Percentiles rank a stretch among this genome's conserved stretches.
Conservation (phyloP, 2,888 invertebrate genomes). For the Crocallis elinguaria region DNA sequence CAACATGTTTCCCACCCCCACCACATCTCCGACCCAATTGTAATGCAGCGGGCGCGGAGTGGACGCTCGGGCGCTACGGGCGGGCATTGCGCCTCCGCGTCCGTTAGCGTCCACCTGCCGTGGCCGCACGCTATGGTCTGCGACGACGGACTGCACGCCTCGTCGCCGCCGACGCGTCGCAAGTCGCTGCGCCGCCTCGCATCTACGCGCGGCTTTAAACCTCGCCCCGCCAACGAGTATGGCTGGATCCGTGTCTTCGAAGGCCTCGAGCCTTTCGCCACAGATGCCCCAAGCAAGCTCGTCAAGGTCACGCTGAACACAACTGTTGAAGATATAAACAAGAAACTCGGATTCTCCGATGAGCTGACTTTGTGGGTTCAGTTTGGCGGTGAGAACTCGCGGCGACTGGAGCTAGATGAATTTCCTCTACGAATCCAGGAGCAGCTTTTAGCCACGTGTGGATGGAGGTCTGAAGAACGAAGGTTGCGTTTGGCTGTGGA, state of each 20-base stretch:
- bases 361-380: constrained; percentile 82
- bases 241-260: constrained; percentile 87
- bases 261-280: constrained; percentile 78
- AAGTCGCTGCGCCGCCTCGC: constrained; percentile 80
- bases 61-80: constrained; percentile 43
- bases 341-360: constrained; percentile 76
- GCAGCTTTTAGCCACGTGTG: constrained; percentile 83
- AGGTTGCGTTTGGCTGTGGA: constrained; percentile 87
- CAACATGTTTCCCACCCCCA: constrained; percentile 83
- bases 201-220: constrained; percentile 79
- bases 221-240: constrained; percentile 61
- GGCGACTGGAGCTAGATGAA: constrained; percentile 82
- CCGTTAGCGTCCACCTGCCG: constrained; percentile 70
- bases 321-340: constrained; percentile 82
- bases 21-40: constrained; percentile 78
- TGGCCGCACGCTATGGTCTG: constrained; percentile 76
- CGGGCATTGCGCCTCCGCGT: constrained; percentile 64
- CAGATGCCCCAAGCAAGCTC: constrained; percentile 81
- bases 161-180: constrained; percentile 76
- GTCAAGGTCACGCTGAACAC: constrained; percentile 85
- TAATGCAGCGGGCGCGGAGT: constrained; percentile 68
- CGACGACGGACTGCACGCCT: constrained; percentile 76
- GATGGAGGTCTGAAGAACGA: constrained; percentile 85
- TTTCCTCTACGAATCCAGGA: constrained; percentile 86
- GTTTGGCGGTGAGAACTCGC: constrained; percentile 83